Percentiles rank a stretch among this genome's conserved stretches.
phyloP scores from a whole-genome alignment of 2,113 vertebrate genomes.

The Pachypanchax playfairii region DNA sequence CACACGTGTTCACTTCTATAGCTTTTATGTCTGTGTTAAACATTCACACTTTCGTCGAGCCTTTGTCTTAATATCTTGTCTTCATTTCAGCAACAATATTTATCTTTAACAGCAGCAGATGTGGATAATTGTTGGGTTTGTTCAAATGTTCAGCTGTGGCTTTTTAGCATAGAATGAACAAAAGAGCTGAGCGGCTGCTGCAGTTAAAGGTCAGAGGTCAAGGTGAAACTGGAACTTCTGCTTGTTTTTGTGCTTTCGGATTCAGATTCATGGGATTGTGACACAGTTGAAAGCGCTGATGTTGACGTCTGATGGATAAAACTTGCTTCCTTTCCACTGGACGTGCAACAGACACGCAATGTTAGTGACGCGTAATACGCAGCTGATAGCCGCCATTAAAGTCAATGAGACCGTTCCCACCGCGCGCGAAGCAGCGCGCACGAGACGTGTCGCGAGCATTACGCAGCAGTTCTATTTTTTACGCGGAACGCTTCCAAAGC shows the following conservation, averaged over 20 bases:
- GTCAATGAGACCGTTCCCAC: no score
- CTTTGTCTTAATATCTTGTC: not conserved
- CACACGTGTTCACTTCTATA: not conserved
- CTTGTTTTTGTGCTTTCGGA: not conserved
- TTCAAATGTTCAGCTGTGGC: not conserved
- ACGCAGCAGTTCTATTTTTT: no score
- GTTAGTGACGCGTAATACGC: no score
- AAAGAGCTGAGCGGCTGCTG: not conserved
- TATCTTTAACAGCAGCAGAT: no score
- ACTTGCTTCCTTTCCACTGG: no score
- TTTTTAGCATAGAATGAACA: not conserved
- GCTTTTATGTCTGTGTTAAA: conserved; percentile 1
- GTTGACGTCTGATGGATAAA: not conserved
- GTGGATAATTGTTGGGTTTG: no score
- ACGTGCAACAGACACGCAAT: no score
- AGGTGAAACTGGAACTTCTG: conserved; percentile 29
- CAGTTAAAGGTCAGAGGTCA: conserved; percentile 30
- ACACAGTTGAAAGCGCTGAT: not conserved
- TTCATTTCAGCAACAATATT: not conserved
- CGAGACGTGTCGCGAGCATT: no score
- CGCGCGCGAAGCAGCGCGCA: no score
- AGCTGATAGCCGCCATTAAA: no score
- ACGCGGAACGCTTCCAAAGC: no score
- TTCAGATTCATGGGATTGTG: not conserved
- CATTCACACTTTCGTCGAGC: not conserved